Percentiles rank a stretch among this genome's conserved stretches.
These are phyloP conservation scores for Scaptomyza tumidula DNA, from an alignment of 2,888 invertebrate species.

Conservation along the genomic window DNA sequence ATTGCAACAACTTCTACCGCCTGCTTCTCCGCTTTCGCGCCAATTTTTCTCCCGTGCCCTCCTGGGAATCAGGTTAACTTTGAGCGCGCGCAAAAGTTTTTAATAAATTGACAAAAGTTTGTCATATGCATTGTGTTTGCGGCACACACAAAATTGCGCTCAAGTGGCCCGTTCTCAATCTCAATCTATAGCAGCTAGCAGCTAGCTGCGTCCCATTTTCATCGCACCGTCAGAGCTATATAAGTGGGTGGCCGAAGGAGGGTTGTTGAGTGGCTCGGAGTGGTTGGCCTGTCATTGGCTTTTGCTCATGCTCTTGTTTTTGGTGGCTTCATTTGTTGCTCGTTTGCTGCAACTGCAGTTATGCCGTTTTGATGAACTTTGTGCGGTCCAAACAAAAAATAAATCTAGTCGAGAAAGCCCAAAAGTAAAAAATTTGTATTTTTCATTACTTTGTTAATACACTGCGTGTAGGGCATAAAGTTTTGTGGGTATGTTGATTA, in stretches of 20 bases:
- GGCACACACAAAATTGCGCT: conserved; percentile 47
- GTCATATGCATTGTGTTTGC: conserved; percentile 79
- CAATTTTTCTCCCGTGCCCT: conserved; percentile 34
- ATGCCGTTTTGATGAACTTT: conserved; percentile 73
- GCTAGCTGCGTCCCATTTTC: conserved; percentile 41
- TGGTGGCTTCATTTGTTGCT: conserved; percentile 50
- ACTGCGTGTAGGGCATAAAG: conserved; percentile 13
- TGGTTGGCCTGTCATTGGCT: conserved; percentile 8
- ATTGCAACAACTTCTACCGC: conserved; percentile 5
- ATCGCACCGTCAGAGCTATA: conserved; percentile 25
- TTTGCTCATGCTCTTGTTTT: conserved; percentile 4
- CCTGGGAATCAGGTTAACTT: conserved; percentile 79
- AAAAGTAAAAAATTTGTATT: conserved; percentile 25
- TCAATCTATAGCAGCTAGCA: conserved; percentile 34
- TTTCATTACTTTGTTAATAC: conserved; percentile 39
- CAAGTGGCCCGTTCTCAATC: conserved; percentile 67
- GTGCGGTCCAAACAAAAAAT: conserved; percentile 20
- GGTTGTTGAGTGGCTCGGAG: conserved; percentile 31
- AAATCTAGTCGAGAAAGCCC: too few relatives aligned
- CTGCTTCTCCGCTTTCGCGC: conserved; percentile 4
- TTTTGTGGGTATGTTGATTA: conserved; percentile 1
- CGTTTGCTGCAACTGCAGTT: conserved; percentile 45
- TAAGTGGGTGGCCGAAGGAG: conserved; percentile 18
- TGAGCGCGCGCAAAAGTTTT: conserved; percentile 62
- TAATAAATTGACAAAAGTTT: conserved; percentile 81